These are phyloP conservation scores for Spisula subtruncata DNA, from an alignment of 2,888 invertebrate species.

Conservation along the genomic window DNA sequence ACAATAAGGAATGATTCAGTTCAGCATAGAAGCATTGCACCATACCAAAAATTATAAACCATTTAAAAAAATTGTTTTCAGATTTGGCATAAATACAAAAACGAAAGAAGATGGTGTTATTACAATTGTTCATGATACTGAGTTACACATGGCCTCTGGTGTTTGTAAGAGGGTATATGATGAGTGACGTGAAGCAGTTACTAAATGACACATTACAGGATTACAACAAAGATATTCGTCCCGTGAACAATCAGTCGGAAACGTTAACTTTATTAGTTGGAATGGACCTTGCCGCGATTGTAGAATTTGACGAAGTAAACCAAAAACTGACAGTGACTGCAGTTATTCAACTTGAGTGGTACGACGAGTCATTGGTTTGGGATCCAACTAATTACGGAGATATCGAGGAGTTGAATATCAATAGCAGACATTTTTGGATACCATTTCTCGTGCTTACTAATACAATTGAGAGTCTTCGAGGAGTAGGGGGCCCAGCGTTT, in stretches of 20 bases:
- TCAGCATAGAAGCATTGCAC: too few relatives aligned
- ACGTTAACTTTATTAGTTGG: conserved; percentile 32
- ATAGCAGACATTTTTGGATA: conserved; percentile 59
- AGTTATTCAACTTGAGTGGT: conserved; percentile 54
- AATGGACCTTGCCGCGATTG: conserved; percentile 51
- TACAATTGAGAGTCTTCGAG: conserved; percentile 19
- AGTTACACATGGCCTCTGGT: background rate
- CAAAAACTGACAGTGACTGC: conserved; percentile 58
- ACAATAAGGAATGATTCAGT: too few relatives aligned
- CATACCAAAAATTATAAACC: too few relatives aligned
- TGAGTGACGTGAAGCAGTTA: conserved; percentile 12
- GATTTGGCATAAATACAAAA: too few relatives aligned
- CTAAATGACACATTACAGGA: background rate
- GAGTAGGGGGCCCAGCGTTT: background rate
- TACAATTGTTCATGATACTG: background rate
- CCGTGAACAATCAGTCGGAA: conserved; percentile 30
- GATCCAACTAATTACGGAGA: conserved; percentile 32
- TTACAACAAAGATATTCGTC: conserved; percentile 59
- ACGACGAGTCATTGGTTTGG: conserved; percentile 59
- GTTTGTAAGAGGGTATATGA: background rate
- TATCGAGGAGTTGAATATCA: conserved; percentile 29
- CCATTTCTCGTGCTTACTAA: conserved; percentile 55
- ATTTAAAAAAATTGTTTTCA: too few relatives aligned
- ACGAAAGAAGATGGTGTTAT: background rate
- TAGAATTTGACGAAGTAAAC: conserved; percentile 63